Percentiles rank a stretch among this genome's conserved stretches.
These are phyloP conservation scores for Ophiodon elongatus DNA, from an alignment of 2,113 vertebrate species.

Conservation along the genomic window DNA sequence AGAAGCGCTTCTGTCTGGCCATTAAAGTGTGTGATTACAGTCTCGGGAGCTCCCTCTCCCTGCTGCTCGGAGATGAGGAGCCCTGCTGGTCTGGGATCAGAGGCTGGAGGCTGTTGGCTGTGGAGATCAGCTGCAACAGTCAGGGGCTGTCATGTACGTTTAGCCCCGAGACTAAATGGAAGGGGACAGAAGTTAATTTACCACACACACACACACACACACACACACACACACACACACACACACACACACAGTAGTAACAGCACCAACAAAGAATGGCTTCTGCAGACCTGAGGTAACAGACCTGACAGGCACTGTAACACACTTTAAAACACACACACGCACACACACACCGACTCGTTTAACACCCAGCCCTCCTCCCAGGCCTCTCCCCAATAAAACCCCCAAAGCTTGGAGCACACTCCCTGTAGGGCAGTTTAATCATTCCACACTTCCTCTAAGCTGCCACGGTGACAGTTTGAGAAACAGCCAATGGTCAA, in stretches of 20 bases:
- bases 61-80: conserved; percentile 22
- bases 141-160: conserved; percentile 47
- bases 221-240: conserved; percentile 28
- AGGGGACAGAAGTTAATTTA: conserved; percentile 58
- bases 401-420: neutral
- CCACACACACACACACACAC: conserved; percentile 31
- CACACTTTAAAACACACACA: conserved; percentile 28
- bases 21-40: conserved; percentile 24
- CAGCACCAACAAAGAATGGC: conserved; percentile 14
- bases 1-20: conserved; percentile 1
- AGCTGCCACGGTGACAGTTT: conserved; percentile 51
- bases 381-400: conserved; percentile 31
- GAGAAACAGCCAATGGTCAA: conserved; percentile 48
- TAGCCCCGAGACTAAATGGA: conserved; percentile 46
- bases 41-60: conserved; percentile 28
- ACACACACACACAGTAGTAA: conserved; percentile 1
- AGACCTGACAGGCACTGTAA: conserved; percentile 29
- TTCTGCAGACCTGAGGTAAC: conserved; percentile 24
- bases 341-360: conserved; percentile 4
- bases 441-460: conserved; percentile 54
- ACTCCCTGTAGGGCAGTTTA: conserved; percentile 57
- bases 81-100: conserved; percentile 49
- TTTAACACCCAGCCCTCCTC: conserved; percentile 40
- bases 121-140: conserved; percentile 43
- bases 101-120: conserved; percentile 27